A percentile compares a stretch with the other conserved stretches of the same genome.
These are phyloP conservation scores for Micrastur ruficollis DNA, from an alignment of 2,797 vertebrate genomes.

Conservation along the genomic window DNA sequence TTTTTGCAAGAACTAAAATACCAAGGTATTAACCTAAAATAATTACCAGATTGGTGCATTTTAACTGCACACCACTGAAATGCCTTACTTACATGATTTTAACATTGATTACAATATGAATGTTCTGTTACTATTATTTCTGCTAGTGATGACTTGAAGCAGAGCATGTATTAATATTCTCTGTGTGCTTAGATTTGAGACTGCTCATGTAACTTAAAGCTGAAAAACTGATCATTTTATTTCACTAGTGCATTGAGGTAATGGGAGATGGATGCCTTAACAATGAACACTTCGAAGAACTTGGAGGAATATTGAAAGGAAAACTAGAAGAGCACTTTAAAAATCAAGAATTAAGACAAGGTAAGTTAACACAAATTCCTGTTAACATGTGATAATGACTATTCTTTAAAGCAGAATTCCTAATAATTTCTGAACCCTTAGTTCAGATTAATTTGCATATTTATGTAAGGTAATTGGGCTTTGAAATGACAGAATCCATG, in stretches of 20 bases:
- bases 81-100: background rate
- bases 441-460: background rate
- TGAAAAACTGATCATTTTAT: background rate
- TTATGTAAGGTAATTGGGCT: background rate
- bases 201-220: background rate
- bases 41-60: background rate
- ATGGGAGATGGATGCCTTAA: constrained; percentile 98
- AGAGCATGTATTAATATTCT: background rate
- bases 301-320: constrained; percentile 92
- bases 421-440: background rate
- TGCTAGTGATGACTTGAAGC: background rate
- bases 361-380: constrained; percentile 66
- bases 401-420: background rate
- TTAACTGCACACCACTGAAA: background rate
- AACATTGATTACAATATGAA: background rate
- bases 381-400: background rate
- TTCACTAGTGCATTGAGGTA: constrained; percentile 89
- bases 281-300: constrained; percentile 96
- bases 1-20: background rate
- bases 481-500: background rate
- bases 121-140: background rate
- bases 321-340: constrained; percentile 99
- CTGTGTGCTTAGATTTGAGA: background rate
- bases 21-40: background rate
- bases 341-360: constrained; percentile 95